These are phyloP conservation scores for Mamestra configurata DNA, from an alignment of 1,140 invertebrate genomes.

Conservation along the genomic window DNA sequence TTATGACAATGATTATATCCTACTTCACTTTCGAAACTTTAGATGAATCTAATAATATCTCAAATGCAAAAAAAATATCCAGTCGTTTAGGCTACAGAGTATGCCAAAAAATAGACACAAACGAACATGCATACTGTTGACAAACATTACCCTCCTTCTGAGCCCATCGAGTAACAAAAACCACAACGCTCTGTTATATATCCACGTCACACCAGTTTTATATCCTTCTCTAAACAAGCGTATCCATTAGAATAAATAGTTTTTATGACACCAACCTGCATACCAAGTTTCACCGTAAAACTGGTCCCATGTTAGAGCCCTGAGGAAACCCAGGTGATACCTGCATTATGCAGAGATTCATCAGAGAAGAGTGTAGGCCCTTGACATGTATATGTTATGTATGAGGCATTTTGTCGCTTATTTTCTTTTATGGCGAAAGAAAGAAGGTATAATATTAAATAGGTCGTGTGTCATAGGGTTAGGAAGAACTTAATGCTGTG, in stretches of 20 bases:
- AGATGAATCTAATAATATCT: too few relatives aligned
- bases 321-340: conserved; percentile 4
- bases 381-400: conserved; percentile 7
- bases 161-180: too few relatives aligned
- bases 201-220: background rate
- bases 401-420: conserved; percentile 20
- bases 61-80: too few relatives aligned
- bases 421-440: background rate
- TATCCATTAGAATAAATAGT: conserved; percentile 20
- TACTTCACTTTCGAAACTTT: too few relatives aligned
- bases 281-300: background rate
- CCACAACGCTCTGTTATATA: too few relatives aligned
- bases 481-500: background rate
- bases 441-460: background rate
- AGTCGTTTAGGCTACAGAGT: too few relatives aligned
- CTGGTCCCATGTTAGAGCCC: conserved; percentile 10
- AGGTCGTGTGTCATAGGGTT: background rate
- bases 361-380: conserved; percentile 26
- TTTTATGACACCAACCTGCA: conserved; percentile 5
- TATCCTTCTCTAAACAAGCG: background rate
- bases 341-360: conserved; percentile 48
- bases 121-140: too few relatives aligned
- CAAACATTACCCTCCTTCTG: too few relatives aligned
- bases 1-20: too few relatives aligned
- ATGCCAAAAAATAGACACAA: too few relatives aligned